Conservation (phyloP, 2,888 invertebrate genomes). For the Sinopyrophorus schimmeli region DNA sequence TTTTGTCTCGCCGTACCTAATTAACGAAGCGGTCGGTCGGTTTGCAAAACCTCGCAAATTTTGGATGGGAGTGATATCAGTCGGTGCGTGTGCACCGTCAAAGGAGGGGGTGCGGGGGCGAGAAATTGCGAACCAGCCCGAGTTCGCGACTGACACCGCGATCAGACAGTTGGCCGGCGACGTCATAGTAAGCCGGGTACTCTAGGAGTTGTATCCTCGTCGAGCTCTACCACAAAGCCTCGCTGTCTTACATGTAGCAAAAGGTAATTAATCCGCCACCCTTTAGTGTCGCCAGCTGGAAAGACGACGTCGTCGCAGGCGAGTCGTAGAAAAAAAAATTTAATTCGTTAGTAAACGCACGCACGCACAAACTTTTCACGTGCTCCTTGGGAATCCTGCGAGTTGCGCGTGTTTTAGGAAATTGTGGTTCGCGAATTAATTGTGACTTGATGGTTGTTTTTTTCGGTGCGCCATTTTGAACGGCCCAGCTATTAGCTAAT, state of each 20-base stretch:
- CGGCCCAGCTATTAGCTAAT: conserved; percentile 35
- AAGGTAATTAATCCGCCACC: conserved; percentile 34
- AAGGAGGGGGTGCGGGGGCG: conserved; percentile 43
- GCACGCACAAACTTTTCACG: conserved; percentile 30
- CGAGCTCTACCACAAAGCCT: conserved; percentile 26
- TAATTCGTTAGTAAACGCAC: too few species aligned
- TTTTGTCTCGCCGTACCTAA: conserved; percentile 29
- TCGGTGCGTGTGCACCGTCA: conserved; percentile 39
- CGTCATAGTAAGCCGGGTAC: conserved; percentile 52
- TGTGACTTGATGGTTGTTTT: conserved; percentile 32
- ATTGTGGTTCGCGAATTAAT: conserved; percentile 24
- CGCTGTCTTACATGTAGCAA: conserved; percentile 36
- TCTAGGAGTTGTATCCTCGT: conserved; percentile 26
- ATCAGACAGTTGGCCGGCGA: conserved; percentile 61
- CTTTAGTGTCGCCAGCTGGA: too few species aligned
- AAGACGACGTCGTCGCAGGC: too few species aligned
- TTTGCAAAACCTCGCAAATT: conserved; percentile 34
- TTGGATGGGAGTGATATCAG: conserved; percentile 33
- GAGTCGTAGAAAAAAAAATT: too few species aligned
- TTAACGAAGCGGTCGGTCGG: conserved; percentile 25
- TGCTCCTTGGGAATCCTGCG: conserved; percentile 27
- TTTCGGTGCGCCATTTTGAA: conserved; percentile 35
- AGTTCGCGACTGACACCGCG: conserved; percentile 55
- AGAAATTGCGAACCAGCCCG: conserved; percentile 42
- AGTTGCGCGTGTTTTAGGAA: conserved; percentile 30